Conservation (phyloP, 2,888 invertebrate genomes). For the Acleris literana region DNA sequence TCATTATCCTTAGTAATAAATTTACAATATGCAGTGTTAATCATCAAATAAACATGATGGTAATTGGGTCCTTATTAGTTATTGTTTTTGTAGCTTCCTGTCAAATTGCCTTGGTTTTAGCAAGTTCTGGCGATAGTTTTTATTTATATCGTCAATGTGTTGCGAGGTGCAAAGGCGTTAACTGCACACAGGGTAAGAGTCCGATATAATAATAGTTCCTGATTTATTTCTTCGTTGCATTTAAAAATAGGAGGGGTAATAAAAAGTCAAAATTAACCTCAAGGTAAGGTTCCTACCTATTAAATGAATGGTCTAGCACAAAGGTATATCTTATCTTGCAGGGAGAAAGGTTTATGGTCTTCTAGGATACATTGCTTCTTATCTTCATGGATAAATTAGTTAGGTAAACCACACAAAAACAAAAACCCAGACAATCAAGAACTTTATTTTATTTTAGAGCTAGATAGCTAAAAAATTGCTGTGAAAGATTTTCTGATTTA, state of each 20-base stretch:
- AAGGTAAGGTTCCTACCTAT: too few relatives aligned
- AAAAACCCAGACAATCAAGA: too few relatives aligned
- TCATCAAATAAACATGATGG: conserved; percentile 10
- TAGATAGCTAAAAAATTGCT: neutral
- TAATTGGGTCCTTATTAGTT: conserved; percentile 7
- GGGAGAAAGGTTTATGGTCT: too few relatives aligned
- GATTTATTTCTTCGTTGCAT: neutral
- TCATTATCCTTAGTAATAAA: too few relatives aligned
- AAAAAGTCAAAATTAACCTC: neutral
- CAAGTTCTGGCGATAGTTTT: conserved; percentile 82
- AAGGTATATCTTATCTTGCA: too few relatives aligned
- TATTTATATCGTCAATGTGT: conserved; percentile 82
- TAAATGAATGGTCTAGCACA: too few relatives aligned
- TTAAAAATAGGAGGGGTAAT: neutral
- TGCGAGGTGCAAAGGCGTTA: conserved; percentile 66
- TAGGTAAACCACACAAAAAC: too few relatives aligned
- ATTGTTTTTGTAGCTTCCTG: conserved; percentile 34
- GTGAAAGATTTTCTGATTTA: neutral
- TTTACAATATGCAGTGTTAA: too few relatives aligned
- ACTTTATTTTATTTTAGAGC: neutral
- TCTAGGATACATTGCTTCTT: too few relatives aligned
- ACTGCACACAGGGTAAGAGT: conserved; percentile 80
- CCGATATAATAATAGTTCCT: neutral
- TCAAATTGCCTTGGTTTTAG: conserved; percentile 30
- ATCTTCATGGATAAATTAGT: too few relatives aligned